Base-by-base conservation (phyloP, 2,113 vertebrate genomes). In the Amazona vittata region DNA sequence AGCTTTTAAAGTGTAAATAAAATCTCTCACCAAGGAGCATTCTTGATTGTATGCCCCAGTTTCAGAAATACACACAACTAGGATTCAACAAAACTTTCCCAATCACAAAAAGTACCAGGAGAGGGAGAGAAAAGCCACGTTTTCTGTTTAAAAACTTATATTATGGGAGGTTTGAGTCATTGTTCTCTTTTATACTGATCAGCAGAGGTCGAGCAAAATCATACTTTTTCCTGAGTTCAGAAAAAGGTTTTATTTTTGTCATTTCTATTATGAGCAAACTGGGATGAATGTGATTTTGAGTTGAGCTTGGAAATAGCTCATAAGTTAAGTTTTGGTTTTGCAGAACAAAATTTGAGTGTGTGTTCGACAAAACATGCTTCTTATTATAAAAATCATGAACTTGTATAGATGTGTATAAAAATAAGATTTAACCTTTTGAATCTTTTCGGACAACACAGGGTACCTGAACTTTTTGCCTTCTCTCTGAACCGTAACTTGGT, bases 231-330 rank as follows among this genome's bases (percentile, higher is more conserved):
- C 82, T 41, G 62, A 89, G 95, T 92, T 94, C 89, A 92, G 65
- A 84, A 92, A 96, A 92, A 93, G 88, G 62, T 89, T 91, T 89
- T 84, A 95, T 87, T 96, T 96, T 93, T 86, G 80, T 93, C 83
- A 79, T 91, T 93, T 93, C 93, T 96, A 90, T 95, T 94, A 85
- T 88, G 78, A 93, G 93, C 78, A 91, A 95, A 92, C 46, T 94
- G 57, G 80, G 76, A 93, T 93, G 71, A 85, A 87, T 82, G 53
- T n/a, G 78, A 93, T 95, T 94, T 95, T 80, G 65, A 92, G 26
- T 50, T 80, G 35, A 83, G 3, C 83, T 91, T 94, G 52, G 65
- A 96, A 96, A 84, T 84, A 94, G 53, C 82, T 87, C 52, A 57
- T 71, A 87, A 85, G 25, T 21, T 60, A 71, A 71, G 6, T 80